Evolutionary conservation across 1,140 invertebrate species (phyloP), one percentile per base, ranked within the genome.

Genomic region (Rhizoglyphus robini): DNA sequence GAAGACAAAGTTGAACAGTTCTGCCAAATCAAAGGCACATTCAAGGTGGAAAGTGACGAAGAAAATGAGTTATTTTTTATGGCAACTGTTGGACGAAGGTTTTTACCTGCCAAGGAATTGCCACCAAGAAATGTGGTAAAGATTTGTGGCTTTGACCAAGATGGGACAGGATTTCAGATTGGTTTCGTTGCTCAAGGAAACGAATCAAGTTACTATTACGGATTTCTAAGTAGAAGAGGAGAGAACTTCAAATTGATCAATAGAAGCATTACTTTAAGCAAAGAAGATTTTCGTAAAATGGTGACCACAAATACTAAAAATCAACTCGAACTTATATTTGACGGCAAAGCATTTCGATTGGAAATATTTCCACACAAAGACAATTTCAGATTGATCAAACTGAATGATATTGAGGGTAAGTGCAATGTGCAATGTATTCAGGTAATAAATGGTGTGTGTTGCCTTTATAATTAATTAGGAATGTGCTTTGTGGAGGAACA

Each of bases 1-100:
- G 61, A 68, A 60, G 62, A 68, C 29, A 57, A 32, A 34, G 61
- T 63, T 34, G 65, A 68, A 38, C 68, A 68, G 30, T 66, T 61
- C 59, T 63, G 68, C 3, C 65, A 67, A 34, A 27, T 68, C 4
- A 68, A 67, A 59, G 68, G 68, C 3, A 67, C 68, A 8, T 8
- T 66, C 18, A 29, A 32, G 32, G 25, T 66, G 15, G 63, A 68
- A 59, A 66, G 34, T 38, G 20, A 67, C 11, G 38, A 58, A 18
- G 47, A 63, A 57, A 36, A 62, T 31, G 41, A 68, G 46, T 36
- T 67, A 36, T 68, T 61, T 31, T 59, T 66, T 15, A 61, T 63
- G 60, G 61, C 32, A 8, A 18, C 46, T 20, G 34, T 58, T 58
- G 34, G 61, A 20, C 8, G 51, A 27, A 25, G 8, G 31, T 54